A percentile compares a stretch with the other conserved stretches of the same genome.
Conservation (phyloP, 2,113 vertebrate species). For the Pungitius pungitius region DNA sequence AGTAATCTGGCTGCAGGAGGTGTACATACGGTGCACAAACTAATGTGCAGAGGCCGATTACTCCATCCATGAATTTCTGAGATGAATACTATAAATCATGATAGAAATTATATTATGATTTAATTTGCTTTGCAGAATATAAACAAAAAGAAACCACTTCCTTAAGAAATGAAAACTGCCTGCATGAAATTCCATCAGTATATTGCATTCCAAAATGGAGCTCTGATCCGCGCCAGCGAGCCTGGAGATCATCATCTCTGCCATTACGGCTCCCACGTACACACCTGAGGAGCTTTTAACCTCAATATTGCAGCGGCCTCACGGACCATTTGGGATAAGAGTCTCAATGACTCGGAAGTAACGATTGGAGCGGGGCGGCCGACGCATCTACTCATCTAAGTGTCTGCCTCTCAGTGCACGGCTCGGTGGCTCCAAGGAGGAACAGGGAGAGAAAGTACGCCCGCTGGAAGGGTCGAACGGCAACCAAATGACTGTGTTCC, state of each 20-base stretch:
- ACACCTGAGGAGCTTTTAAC: slow-evolving; percentile 42
- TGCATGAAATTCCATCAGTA: not conserved
- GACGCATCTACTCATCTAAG: slow-evolving; percentile 45
- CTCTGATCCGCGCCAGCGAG: slow-evolving; percentile 4
- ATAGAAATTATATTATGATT: no score
- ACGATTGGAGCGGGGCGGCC: slow-evolving; percentile 51
- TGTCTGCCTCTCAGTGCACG: slow-evolving; percentile 34
- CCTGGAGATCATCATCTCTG: slow-evolving; percentile 26
- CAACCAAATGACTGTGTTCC: slow-evolving; percentile 15
- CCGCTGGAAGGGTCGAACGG: slow-evolving; percentile 32
- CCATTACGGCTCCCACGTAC: slow-evolving; percentile 43
- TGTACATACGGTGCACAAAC: not conserved
- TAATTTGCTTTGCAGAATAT: not conserved
- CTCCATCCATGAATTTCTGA: no score
- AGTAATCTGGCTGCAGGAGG: slow-evolving; percentile 7
- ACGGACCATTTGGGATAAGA: slow-evolving; percentile 50
- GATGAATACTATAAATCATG: no score
- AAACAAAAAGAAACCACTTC: not conserved
- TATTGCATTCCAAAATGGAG: slow-evolving; percentile 2
- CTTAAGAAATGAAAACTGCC: not conserved
- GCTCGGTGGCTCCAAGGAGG: slow-evolving; percentile 5
- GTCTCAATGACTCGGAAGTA: slow-evolving; percentile 58
- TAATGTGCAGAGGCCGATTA: no score
- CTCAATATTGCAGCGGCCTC: slow-evolving; percentile 47
- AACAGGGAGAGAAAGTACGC: slow-evolving; percentile 4